These are phyloP conservation scores for Cataglyphis altisquamis DNA, from an alignment of 2,888 invertebrate species.

Conservation along the genomic window DNA sequence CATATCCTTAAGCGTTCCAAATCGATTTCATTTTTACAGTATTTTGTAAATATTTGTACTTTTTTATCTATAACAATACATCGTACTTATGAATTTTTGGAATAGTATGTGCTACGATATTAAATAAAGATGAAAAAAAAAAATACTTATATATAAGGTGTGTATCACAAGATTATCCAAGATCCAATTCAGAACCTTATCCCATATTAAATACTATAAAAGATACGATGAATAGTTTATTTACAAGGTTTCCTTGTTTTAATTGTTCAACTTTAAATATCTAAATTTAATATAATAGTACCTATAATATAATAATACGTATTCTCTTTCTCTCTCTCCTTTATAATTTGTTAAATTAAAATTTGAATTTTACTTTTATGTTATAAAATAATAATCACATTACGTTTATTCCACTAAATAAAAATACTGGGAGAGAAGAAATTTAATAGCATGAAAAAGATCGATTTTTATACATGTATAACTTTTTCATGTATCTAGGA, in stretches of 20 bases:
- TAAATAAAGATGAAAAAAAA: constrained; percentile 73
- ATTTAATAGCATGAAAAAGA: background rate
- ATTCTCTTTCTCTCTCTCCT: background rate
- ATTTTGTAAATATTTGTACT: constrained; percentile 85
- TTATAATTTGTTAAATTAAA: background rate
- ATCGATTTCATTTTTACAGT: constrained; percentile 77
- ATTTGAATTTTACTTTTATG: background rate
- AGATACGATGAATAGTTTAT: background rate
- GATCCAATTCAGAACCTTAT: constrained; percentile 1
- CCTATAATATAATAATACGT: background rate
- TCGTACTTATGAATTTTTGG: constrained; percentile 78
- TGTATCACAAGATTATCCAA: background rate
- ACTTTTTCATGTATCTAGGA: background rate
- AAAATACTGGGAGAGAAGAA: background rate
- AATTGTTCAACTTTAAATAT: background rate
- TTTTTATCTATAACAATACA: constrained; percentile 77
- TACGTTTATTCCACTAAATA: background rate
- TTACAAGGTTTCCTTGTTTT: background rate
- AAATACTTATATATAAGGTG: background rate
- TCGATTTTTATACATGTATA: background rate
- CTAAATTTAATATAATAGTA: background rate
- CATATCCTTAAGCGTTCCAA: constrained; percentile 74
- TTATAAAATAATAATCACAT: background rate
- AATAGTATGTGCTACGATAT: constrained; percentile 76
- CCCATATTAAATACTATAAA: background rate